These are phyloP conservation scores for Diabrotica undecimpunctata DNA, from an alignment of 1,140 invertebrate genomes.

Conservation along the genomic window DNA sequence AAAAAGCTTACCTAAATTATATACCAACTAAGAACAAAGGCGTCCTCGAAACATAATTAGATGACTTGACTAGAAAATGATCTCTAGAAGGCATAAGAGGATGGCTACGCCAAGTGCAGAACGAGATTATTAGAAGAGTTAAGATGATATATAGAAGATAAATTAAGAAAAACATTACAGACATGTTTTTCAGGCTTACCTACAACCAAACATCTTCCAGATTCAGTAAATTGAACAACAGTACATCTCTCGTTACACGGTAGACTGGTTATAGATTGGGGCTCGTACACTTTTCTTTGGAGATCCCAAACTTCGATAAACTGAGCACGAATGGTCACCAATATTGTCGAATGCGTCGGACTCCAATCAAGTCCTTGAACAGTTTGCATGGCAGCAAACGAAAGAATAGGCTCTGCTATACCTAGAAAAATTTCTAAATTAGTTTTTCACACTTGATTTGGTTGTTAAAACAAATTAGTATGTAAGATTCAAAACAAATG, in stretches of 20 bases:
- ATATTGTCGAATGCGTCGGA: slow-evolving; percentile 76
- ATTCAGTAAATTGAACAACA: slow-evolving; percentile 57
- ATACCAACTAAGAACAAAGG: too few species aligned
- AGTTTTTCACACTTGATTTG: too few species aligned
- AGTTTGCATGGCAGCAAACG: slow-evolving; percentile 53
- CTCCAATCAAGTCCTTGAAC: slow-evolving; percentile 72
- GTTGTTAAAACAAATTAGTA: too few species aligned
- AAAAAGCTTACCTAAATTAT: too few species aligned
- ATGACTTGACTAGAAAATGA: too few species aligned
- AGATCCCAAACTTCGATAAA: slow-evolving; percentile 72
- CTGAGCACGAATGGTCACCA: slow-evolving; percentile 70
- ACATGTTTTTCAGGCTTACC: background rate
- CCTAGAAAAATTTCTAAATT: slow-evolving; percentile 28
- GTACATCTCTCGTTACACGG: slow-evolving; percentile 47
- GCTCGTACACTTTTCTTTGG: slow-evolving; percentile 59
- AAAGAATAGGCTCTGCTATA: slow-evolving; percentile 62
- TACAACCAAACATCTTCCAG: slow-evolving; percentile 63
- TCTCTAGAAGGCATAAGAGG: too few species aligned
- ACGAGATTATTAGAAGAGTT: too few species aligned
- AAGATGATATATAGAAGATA: too few species aligned
- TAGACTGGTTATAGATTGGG: slow-evolving; percentile 56
- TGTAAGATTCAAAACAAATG: too few species aligned
- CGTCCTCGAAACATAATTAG: too few species aligned
- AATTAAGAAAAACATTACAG: too few species aligned
- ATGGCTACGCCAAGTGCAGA: too few species aligned